Percentiles rank a stretch among this genome's conserved stretches.
phyloP scores from a whole-genome alignment of 2,113 vertebrate genomes.

The Osmerus mordax region DNA sequence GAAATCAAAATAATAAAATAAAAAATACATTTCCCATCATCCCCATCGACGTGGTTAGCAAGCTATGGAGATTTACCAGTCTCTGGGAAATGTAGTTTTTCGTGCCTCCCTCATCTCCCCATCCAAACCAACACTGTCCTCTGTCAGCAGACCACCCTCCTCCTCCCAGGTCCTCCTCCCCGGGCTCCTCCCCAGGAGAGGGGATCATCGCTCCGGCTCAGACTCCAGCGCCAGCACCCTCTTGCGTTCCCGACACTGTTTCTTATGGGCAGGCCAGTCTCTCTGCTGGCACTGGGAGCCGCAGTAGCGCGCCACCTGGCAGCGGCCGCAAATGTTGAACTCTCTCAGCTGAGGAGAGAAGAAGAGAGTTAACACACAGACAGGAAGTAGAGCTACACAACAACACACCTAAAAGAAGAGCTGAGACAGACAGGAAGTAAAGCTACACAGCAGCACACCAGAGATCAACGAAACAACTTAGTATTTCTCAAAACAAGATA shows the following conservation, averaged over 20 bases:
- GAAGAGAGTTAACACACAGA: background rate
- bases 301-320: conserved; percentile 96
- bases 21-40: conserved; percentile 44
- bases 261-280: conserved; percentile 99
- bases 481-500: too few species aligned
- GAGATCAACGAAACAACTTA: too few species aligned
- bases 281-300: conserved; percentile 98
- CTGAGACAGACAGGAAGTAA: too few species aligned
- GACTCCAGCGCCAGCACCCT: conserved; percentile 87
- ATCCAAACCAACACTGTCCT: conserved; percentile 53
- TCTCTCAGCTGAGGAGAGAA: conserved; percentile 75
- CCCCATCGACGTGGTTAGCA: conserved; percentile 55
- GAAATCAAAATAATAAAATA: conserved; percentile 36
- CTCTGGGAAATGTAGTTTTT: conserved; percentile 63
- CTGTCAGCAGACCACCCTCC: conserved; percentile 33
- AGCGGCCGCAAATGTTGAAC: conserved; percentile 98
- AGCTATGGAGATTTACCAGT: conserved; percentile 66
- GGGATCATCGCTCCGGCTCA: conserved; percentile 88
- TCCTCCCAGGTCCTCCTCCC: conserved; percentile 18
- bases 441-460: too few species aligned
- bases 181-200: background rate
- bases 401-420: background rate
- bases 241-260: conserved; percentile 95
- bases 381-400: background rate
- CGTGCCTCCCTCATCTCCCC: conserved; percentile 33